Conservation (phyloP, 2,888 invertebrate genomes). For the Galerucella pusilla region DNA sequence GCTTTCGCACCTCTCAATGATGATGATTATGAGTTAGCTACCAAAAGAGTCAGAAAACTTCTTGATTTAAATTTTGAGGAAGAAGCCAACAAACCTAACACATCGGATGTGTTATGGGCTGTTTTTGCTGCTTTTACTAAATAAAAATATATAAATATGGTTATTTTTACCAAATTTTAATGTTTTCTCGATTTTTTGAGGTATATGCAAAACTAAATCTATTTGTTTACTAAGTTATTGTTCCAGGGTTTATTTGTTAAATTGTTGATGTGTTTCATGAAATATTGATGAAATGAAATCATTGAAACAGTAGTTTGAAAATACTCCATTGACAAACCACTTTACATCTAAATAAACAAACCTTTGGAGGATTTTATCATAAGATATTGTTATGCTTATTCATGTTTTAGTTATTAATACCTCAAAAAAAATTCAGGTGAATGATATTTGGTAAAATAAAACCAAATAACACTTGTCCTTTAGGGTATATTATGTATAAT, state of each 20-base stretch:
- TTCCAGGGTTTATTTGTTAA: neutral
- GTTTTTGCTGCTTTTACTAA: slow-evolving; percentile 99
- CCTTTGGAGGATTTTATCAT: neutral
- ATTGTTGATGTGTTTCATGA: neutral
- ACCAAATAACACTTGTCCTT: slow-evolving; percentile 36
- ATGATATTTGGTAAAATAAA: slow-evolving; percentile 17
- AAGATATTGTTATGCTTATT: neutral
- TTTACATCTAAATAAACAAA: neutral
- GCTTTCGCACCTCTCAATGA: slow-evolving; percentile 98
- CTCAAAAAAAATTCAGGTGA: slow-evolving; percentile 17
- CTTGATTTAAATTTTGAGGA: slow-evolving; percentile 97
- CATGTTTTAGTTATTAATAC: slow-evolving; percentile 1
- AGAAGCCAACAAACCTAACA: slow-evolving; percentile 91
- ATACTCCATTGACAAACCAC: neutral
- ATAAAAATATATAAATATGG: slow-evolving; percentile 67
- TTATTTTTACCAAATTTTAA: slow-evolving; percentile 19
- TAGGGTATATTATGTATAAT: slow-evolving; percentile 37
- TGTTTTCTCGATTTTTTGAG: slow-evolving; percentile 4
- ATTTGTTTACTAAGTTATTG: neutral
- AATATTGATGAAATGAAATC: neutral
- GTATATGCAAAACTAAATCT: neutral
- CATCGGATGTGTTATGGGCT: slow-evolving; percentile 97
- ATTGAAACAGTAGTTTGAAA: neutral
- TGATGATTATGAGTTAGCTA: slow-evolving; percentile 98
- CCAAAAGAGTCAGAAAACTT: slow-evolving; percentile 95